Percentiles rank a stretch among this genome's conserved stretches.
phyloP scores from a whole-genome alignment of 1,140 invertebrate species.

The Eumeta japonica region DNA sequence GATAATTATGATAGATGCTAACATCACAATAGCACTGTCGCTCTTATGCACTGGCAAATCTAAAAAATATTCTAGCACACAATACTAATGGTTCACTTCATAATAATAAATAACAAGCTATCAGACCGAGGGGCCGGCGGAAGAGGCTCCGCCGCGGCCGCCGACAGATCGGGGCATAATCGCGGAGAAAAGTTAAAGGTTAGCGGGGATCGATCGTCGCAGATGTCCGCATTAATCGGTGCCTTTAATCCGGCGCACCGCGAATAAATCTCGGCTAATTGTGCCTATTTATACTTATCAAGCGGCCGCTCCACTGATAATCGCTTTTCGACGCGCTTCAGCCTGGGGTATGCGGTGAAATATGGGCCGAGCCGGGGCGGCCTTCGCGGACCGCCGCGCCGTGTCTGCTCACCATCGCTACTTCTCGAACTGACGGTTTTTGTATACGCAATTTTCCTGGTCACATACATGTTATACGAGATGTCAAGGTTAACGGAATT shows the following conservation, averaged over 20 bases:
- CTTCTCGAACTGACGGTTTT: slow-evolving; percentile 1
- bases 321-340: slow-evolving; percentile 15
- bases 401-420: neutral
- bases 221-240: slow-evolving; percentile 48
- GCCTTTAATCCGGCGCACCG: slow-evolving; percentile 37
- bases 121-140: too few species aligned
- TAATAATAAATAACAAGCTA: too few species aligned
- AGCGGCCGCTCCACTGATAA: slow-evolving; percentile 15
- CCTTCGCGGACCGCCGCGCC: neutral
- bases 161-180: too few species aligned
- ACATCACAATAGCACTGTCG: too few species aligned
- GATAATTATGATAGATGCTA: too few species aligned
- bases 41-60: too few species aligned
- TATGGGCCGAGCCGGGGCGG: slow-evolving; percentile 13
- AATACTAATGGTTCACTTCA: slow-evolving; percentile 23
- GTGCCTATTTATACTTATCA: slow-evolving; percentile 48
- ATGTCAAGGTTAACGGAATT: too few species aligned
- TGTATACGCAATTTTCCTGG: slow-evolving; percentile 2
- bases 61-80: neutral
- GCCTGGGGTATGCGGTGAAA: too few species aligned
- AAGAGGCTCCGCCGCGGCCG: too few species aligned
- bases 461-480: too few species aligned
- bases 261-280: slow-evolving; percentile 44
- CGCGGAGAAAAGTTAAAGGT: slow-evolving; percentile 42
- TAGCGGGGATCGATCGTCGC: slow-evolving; percentile 38